phyloP scores from a whole-genome alignment of 2,113 vertebrate species.

The Oreochromis aureus region DNA sequence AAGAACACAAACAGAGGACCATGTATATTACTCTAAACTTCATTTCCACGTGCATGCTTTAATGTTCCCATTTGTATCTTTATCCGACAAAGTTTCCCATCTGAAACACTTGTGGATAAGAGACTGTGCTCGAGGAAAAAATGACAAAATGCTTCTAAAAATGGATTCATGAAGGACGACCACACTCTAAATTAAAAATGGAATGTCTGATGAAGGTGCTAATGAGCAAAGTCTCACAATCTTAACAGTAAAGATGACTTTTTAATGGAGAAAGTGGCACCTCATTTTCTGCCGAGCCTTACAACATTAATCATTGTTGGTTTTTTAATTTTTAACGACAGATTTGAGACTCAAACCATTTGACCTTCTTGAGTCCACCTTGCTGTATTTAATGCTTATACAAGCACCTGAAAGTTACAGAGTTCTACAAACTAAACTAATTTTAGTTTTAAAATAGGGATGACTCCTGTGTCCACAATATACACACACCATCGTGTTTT shows the following conservation, averaged over 20 bases:
- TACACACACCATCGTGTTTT: neutral
- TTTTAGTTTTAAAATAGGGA: neutral
- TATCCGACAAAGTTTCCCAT: neutral
- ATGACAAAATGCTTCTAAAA: neutral
- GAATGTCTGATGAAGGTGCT: constrained; percentile 1
- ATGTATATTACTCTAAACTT: neutral
- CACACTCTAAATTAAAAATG: neutral
- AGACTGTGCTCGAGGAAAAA: neutral
- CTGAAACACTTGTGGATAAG: neutral
- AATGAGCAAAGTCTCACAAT: constrained; percentile 15
- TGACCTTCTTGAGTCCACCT: neutral
- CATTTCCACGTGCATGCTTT: neutral
- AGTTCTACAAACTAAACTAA: neutral
- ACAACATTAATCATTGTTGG: neutral
- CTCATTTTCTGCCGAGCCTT: neutral
- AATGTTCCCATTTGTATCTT: neutral
- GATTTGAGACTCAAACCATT: neutral
- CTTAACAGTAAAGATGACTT: neutral
- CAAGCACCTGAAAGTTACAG: neutral
- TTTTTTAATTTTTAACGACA: neutral
- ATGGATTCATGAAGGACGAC: neutral
- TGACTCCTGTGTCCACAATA: neutral
- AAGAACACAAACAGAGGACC: neutral
- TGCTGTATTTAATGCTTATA: neutral
- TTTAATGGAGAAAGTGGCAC: neutral